Base-by-base conservation (phyloP, 1,140 invertebrate genomes). In the Trichogramma pretiosum region DNA sequence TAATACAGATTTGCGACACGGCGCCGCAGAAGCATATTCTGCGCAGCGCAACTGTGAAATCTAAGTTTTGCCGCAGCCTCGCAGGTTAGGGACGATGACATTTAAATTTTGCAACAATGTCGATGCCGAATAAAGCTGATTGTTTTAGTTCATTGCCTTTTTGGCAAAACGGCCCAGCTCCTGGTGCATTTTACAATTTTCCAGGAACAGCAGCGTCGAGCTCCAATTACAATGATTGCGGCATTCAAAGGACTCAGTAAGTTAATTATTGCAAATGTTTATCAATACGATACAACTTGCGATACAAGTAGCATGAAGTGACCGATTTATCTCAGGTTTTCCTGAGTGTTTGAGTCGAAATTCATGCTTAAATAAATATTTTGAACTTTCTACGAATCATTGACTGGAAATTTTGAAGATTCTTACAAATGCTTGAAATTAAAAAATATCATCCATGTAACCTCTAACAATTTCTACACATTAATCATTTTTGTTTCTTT, bases 111-210 rank as follows among this genome's bases (percentile, higher is more conserved):
- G 48, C 26, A 46, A 54, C 26, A 60, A 69, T 69, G 65, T 60
- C 64, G 53, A 50, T 56, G 8, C 13, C 52, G 1, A 35, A n/a
- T 30, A 59, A 58, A 46, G 49, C 24, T 26, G 57, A 59, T 51
- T 50, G 11, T 14, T 55, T 56, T 55, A 53, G 53, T 50, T 36
- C 62, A 32, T 19, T 64, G 8, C 75, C 79, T 30, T 70, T 85
- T 46, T 85, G 83, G 83, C 73, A 78, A 17, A 84, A 84, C 73
- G 83, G 83, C n/a, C 83, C 84, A 1, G 53, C 75, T 11, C 83
- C 83, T 14, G 83, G 82, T 18, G 70, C 70, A 16, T 77, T 84
- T 56, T 84, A 84, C 56, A 80, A 84, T 61, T 85, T 86, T 58
- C 81, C 83, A 17, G 75, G 71, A 21, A 62, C 28, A 18, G 46